Evolutionary conservation across 2,797 vertebrate species (phyloP).

Genomic region (Coracias cyanogaster): DNA sequence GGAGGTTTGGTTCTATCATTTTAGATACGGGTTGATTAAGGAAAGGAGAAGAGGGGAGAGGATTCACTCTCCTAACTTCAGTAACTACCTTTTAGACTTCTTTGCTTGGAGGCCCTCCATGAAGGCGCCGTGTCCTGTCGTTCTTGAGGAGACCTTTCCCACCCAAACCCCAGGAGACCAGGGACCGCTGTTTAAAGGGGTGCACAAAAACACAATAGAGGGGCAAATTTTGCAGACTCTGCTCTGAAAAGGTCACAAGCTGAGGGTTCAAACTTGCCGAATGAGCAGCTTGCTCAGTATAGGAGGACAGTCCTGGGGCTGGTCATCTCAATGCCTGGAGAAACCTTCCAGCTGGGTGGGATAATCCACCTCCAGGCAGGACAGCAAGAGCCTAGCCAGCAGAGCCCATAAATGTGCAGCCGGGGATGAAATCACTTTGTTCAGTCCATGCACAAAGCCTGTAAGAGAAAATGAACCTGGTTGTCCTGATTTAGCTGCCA

Average conservation of each 20-base stretch:
- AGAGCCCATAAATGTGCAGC: not conserved
- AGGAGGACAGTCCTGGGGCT: not conserved
- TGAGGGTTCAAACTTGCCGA: not conserved
- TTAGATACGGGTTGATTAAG: not conserved
- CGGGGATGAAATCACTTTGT: not conserved
- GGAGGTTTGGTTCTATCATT: not conserved
- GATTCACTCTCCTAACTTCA: not conserved
- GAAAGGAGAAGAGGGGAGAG: not conserved
- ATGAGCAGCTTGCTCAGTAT: not conserved
- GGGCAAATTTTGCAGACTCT: not conserved
- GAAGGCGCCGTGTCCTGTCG: too few species aligned
- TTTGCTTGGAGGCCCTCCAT: not conserved
- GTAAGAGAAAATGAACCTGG: not conserved
- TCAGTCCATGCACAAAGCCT: fast-evolving
- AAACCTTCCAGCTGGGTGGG: not conserved
- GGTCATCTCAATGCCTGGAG: not conserved
- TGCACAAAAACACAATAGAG: not conserved
- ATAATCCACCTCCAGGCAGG: not conserved
- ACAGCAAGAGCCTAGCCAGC: not conserved
- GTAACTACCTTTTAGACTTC: not conserved
- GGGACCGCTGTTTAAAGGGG: not conserved
- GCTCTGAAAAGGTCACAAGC: not conserved
- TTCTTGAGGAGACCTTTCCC: not conserved
- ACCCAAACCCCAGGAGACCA: not conserved
- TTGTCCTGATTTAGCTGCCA: not conserved